Base-by-base conservation (phyloP, 2,888 invertebrate species). In the Fragum whitleyi region DNA sequence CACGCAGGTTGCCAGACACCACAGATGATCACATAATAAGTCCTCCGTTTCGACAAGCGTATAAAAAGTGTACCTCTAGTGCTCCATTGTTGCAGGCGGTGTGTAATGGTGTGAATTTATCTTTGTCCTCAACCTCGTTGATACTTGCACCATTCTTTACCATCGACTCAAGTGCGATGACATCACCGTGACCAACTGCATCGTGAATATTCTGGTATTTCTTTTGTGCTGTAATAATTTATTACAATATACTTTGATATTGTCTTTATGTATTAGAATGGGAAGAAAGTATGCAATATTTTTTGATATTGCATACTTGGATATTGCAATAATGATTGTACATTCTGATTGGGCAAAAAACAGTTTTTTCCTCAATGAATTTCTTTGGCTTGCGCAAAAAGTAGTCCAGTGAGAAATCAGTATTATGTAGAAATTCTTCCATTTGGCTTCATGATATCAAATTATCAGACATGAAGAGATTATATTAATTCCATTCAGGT, bases 131-230 rank as follows among this genome's bases (percentile, higher is more conserved):
- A 2, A 94, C 90, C 82, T 94, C 94, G 81, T 94, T 94, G 68
- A 94, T 92, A 86, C 93, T 94, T 72, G 93, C 93, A 3, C 94
- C 94, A 81, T 89, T 90, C 77, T 93, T 94, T 29, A 94, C 93
- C 92, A 94, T 93, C 7, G 86, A 76, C 84, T 94, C 93, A 74
- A 94, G 74, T 59, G 91, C 91, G 61, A 88, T 75, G 1, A 94
- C 91, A 86, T 94, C 92, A 9, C 92, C 93, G 71, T 85, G 79
- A 23, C 77, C 83, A 19, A 92, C 92, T 11, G 92, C 92, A 79
- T 90, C 92, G 81, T 92, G 92, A 57, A 92, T 90, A 29, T 82
- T 88, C 5, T 68, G 32, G 65, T 87, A 89, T 65, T 82, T 84
- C 82, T 88, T 88, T 62, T 83, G 83, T 28, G 81, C 86, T 87